Conservation (phyloP, 2,797 vertebrate genomes). For the Alfaro cultratus region DNA sequence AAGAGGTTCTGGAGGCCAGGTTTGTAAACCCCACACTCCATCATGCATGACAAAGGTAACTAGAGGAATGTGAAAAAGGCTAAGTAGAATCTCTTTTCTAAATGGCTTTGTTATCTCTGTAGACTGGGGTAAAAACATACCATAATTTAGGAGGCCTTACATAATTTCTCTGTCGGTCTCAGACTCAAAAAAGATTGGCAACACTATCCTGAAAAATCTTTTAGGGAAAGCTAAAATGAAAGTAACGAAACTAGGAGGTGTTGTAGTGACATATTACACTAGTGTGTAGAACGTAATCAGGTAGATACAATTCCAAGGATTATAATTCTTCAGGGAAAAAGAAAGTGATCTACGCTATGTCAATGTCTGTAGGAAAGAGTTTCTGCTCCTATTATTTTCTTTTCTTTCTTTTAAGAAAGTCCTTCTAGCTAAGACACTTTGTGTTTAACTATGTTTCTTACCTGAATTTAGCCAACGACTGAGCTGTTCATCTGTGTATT, state of each 20-base stretch:
- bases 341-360: not conserved
- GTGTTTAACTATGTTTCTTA: not conserved
- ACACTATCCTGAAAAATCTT: constrained; percentile 1
- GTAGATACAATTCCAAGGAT: not conserved
- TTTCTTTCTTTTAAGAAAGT: not conserved
- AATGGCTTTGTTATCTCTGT: constrained; percentile 49
- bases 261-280: not conserved
- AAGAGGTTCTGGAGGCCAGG: constrained; percentile 62
- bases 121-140: constrained; percentile 47
- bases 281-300: not conserved
- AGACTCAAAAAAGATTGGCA: constrained; percentile 15
- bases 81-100: constrained; percentile 49
- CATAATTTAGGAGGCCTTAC: constrained; percentile 44
- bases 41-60: constrained; percentile 75
- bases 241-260: not conserved
- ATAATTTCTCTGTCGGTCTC: constrained; percentile 45
- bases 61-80: constrained; percentile 65
- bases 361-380: not conserved
- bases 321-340: not conserved
- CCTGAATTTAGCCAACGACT: not conserved
- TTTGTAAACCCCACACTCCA: constrained; percentile 71
- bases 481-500: not conserved
- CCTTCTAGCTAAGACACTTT: not conserved
- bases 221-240: constrained; percentile 7
- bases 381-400: not conserved